Evolutionary conservation across 1,140 invertebrate genomes (phyloP), one percentile per base, ranked within the genome.

Genomic region (Paraescarpia echinospica): DNA sequence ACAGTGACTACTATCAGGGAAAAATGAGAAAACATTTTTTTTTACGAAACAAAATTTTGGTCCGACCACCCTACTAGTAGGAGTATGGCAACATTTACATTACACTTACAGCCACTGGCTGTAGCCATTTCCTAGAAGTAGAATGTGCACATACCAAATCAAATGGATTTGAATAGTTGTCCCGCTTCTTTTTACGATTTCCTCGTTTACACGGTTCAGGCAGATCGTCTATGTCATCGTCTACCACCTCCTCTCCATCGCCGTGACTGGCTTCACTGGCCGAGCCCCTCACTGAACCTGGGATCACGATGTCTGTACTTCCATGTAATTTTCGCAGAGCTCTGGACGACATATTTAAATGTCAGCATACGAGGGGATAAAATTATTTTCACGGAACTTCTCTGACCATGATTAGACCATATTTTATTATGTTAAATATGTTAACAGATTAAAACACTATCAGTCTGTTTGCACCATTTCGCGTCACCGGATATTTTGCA

Each of bases 251-350:
- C 34, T 94, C 94, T 91, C 96, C 96, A 9, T 96, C 93, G 27
- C 14, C 59, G 59, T 77, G 59, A 77, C 8, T 51, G 8, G 8
- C 48, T 8, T 77, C 59, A 27, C 59, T 18, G 59, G 59, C 59
- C 8, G 59, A 77, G 59, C 22, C 59, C 27, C 27, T 18, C 41
- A 91, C 91, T 31, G 88, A 34, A 1, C 33, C 31, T 35, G 96
- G 93, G 33, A 96, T 95, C 91, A 95, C 94, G 12, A 95, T 92
- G 92, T 96, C 95, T 92, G 96, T 96, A 90, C 97, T 96, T 4
- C 97, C 97, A 94, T 97, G 97, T 93, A 97, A 95, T 95, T 97
- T 97, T 93, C 97, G 96, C 77, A 97, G 95, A 91, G 97, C 96
- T 94, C 97, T 96, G 77, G 96, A 97, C 31, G 97, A 97, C 97